Base-by-base conservation (phyloP, 2,113 vertebrate species). In the Acanthochromis polyacanthus region DNA sequence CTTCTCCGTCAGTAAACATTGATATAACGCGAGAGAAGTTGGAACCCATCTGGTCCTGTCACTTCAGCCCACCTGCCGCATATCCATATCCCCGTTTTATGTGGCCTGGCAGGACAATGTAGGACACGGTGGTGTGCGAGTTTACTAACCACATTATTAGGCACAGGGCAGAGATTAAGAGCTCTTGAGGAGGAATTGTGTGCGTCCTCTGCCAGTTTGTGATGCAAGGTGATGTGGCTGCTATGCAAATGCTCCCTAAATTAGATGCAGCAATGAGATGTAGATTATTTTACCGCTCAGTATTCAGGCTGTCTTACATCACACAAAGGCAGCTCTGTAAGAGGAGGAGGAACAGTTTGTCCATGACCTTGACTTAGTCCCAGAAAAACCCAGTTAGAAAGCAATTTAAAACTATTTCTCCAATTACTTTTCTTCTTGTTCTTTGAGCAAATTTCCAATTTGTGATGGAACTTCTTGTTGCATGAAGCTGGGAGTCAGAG, bases 321-420 rank as follows among this genome's bases (percentile, higher is more conserved):
- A 80, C 56, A 80, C 65, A 23, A 20, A 65, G 55, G 50, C 71
- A 40, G 82, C 58, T 8, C 65, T 55, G 71, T 40, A 82, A 85
- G 81, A 73, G 71, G 17, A 46, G 78, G 58, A 48, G 71, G 77
- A 90, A 77, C 63, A 51, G 38, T 78, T 74, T 85, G 80, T 79
- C 80, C 52, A 6, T 83, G 88, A 92, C 91, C 86, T 90, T 92
- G 92, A 92, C 81, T 83, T 55, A 78, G 76, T 91, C 83, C 81
- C 45, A 50, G 71, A 80, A 78, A 87, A 80, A 80, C 48, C 55
- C 74, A 60, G 61, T 83, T 61, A 60, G 57, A 62, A 85, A 63
- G 73, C 76, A 84, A 85, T 88, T 84, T 88, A 84, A 88, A 85
- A 83, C 59, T 43, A 75, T 87, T 88, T 68, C 72, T 76, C 58